These are phyloP conservation scores for Heliornis fulica DNA, from an alignment of 2,113 vertebrate species.

Conservation along the genomic window DNA sequence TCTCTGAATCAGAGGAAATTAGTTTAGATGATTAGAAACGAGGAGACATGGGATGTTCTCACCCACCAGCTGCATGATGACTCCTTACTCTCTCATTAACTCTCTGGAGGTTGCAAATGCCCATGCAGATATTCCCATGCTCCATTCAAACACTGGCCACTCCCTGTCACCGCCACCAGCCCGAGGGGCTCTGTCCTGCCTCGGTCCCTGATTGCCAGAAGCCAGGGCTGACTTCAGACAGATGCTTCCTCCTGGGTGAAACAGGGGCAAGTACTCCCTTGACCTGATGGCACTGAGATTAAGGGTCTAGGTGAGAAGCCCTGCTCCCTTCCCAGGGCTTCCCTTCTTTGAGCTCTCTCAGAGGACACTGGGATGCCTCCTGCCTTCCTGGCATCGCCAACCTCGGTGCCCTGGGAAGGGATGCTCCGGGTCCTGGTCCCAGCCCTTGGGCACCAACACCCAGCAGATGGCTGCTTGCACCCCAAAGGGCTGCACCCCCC, in stretches of 20 bases:
- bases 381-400: background rate
- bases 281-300: background rate
- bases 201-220: background rate
- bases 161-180: background rate
- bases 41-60: background rate
- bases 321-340: background rate
- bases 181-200: background rate
- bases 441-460: background rate
- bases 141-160: background rate
- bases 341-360: accelerated
- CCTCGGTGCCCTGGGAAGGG: background rate
- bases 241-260: background rate
- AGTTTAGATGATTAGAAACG: background rate
- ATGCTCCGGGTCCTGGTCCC: background rate
- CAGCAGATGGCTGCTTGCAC: background rate
- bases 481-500: background rate
- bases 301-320: background rate
- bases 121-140: background rate
- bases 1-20: background rate
- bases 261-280: background rate
- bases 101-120: background rate
- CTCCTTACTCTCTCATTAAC: background rate
- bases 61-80: accelerated
- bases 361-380: background rate
- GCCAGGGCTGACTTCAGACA: background rate